Evolutionary conservation across 2,797 vertebrate species (phyloP).

Genomic region (Schizopygopsis pylzovi): DNA sequence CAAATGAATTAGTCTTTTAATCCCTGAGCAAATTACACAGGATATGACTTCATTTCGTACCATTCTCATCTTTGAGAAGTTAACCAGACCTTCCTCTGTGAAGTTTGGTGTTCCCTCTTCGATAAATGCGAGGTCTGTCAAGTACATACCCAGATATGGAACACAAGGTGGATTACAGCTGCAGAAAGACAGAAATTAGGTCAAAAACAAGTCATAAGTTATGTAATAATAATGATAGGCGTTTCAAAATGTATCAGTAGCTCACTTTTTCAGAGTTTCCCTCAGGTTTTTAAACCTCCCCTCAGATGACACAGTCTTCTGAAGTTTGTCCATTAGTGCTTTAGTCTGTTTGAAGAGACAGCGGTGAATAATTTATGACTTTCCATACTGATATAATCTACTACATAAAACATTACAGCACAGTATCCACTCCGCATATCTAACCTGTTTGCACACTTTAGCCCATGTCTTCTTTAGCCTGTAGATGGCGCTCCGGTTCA

Average conservation of each 20-base stretch:
- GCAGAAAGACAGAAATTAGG: constrained; percentile 36
- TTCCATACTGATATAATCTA: constrained; percentile 11
- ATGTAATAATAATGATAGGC: neutral
- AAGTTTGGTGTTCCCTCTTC: constrained; percentile 97
- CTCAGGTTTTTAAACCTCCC: constrained; percentile 97
- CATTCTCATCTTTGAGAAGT: constrained; percentile 99
- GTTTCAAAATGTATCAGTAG: neutral
- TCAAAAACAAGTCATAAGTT: neutral
- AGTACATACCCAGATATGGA: constrained; percentile 96
- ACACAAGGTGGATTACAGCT: constrained; percentile 95
- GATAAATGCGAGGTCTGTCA: constrained; percentile 94
- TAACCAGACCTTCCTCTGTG: constrained; percentile 95
- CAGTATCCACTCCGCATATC: neutral
- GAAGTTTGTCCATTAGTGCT: constrained; percentile 96
- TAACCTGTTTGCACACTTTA: constrained; percentile 95
- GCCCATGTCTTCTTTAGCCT: constrained; percentile 98
- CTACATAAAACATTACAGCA: neutral
- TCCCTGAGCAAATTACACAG: neutral
- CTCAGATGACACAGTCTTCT: constrained; percentile 95
- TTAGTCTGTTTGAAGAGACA: constrained; percentile 81
- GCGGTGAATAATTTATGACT: neutral
- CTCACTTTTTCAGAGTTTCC: constrained; percentile 97
- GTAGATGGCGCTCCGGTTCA: constrained; percentile 97
- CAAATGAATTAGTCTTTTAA: neutral
- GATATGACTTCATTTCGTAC: constrained; percentile 69